A percentile compares a stretch with the other conserved stretches of the same genome.
Evolutionary conservation across 2,797 vertebrate species (phyloP).

Genomic region (Myotis planiceps): DNA sequence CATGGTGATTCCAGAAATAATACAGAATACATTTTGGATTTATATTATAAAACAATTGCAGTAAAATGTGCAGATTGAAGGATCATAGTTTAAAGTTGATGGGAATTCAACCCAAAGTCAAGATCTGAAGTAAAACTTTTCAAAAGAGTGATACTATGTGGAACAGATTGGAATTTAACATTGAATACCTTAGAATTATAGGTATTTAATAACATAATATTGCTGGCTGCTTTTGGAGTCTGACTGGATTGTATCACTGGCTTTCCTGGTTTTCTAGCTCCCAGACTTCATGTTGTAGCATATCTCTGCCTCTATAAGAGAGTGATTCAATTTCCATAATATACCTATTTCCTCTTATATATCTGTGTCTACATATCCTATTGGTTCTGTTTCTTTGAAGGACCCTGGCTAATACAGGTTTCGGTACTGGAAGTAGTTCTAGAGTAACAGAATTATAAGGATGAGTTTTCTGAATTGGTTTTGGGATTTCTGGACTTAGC

Average conservation of each 20-base stretch:
- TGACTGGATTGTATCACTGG: not conserved
- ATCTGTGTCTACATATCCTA: not conserved
- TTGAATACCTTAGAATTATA: not conserved
- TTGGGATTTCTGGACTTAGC: not conserved
- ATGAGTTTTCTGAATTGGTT: not conserved
- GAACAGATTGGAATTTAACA: not conserved
- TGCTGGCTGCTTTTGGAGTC: not conserved
- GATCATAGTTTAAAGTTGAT: not conserved
- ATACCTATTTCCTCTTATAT: not conserved
- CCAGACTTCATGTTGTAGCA: not conserved
- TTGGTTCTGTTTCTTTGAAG: not conserved
- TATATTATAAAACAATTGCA: not conserved
- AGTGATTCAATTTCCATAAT: not conserved
- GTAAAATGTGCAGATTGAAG: not conserved
- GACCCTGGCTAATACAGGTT: not conserved
- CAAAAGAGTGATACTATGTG: not conserved
- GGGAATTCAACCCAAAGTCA: not conserved
- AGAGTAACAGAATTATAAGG: not conserved
- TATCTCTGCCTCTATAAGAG: not conserved
- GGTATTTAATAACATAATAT: not conserved
- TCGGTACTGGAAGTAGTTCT: not conserved
- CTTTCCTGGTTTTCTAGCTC: not conserved
- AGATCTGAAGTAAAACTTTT: not conserved
- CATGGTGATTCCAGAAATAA: not conserved
- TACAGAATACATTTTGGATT: not conserved